A percentile compares a stretch with the other conserved stretches of the same genome.
These are phyloP conservation scores for Otolemur garnettii DNA, from an alignment of 2,113 vertebrate species.

Conservation along the genomic window DNA sequence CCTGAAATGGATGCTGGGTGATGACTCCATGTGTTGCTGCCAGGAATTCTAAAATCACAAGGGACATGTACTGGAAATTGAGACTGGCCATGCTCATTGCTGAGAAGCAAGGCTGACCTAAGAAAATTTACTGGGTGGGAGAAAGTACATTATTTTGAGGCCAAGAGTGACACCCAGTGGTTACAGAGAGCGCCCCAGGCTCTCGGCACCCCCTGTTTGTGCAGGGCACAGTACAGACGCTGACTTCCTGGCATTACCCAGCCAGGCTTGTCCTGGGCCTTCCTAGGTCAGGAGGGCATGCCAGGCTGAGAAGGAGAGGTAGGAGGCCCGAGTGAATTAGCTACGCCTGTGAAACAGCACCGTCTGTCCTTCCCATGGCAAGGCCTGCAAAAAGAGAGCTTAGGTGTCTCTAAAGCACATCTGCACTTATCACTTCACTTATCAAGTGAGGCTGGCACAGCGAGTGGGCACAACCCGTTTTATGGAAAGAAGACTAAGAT, in stretches of 20 bases:
- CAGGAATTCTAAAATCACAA: not conserved
- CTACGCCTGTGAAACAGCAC: not conserved
- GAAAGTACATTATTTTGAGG: slow-evolving; percentile 33
- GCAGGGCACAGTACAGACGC: not conserved
- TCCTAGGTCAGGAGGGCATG: not conserved
- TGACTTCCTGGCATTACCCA: not conserved
- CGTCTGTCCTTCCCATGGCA: not conserved
- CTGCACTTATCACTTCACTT: not conserved
- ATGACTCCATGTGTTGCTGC: not conserved
- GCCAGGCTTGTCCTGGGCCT: not conserved
- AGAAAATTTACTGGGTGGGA: not conserved
- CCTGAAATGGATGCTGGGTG: not conserved
- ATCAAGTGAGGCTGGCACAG: not conserved
- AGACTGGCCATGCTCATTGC: not conserved
- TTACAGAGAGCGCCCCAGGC: not conserved
- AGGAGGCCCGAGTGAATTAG: not conserved
- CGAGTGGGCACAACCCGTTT: not conserved
- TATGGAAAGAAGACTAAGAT: not conserved
- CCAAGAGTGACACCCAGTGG: slow-evolving; percentile 75
- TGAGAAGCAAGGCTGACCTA: not conserved
- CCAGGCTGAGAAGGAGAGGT: not conserved
- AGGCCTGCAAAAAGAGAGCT: not conserved
- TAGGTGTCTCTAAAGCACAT: not conserved
- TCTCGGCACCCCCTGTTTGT: not conserved
- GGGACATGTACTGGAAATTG: not conserved